A percentile compares a stretch with the other conserved stretches of the same genome.
Conservation (phyloP, 2,888 invertebrate species). For the Ganaspis brasiliensis region DNA sequence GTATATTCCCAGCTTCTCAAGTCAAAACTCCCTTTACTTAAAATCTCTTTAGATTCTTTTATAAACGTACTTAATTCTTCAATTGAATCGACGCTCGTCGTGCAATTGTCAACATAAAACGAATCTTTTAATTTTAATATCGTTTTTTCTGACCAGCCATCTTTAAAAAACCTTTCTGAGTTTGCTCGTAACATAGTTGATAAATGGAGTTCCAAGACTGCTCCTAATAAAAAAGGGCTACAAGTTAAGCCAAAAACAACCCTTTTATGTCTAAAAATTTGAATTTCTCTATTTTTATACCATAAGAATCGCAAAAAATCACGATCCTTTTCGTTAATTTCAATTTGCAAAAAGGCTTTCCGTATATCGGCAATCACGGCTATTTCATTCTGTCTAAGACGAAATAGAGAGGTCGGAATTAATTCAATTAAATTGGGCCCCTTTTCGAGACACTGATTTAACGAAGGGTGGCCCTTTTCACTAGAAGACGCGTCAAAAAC, state of each 20-base stretch:
- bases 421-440: conserved; percentile 62
- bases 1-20: conserved; percentile 56
- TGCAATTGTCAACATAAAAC: conserved; percentile 2
- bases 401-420: conserved; percentile 56
- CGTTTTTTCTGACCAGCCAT: neutral
- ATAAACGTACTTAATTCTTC: conserved; percentile 48
- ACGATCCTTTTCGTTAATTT: conserved; percentile 29
- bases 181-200: too few relatives aligned
- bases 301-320: too few relatives aligned
- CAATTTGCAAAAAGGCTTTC: conserved; percentile 62
- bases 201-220: too few relatives aligned
- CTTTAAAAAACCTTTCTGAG: neutral
- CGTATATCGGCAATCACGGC: conserved; percentile 60
- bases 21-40: conserved; percentile 54
- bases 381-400: conserved; percentile 58
- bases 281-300: too few relatives aligned
- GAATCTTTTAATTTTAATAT: conserved; percentile 49
- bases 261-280: too few relatives aligned
- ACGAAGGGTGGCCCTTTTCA: conserved; percentile 61
- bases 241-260: too few relatives aligned
- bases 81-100: conserved; percentile 43
- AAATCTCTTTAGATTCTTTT: conserved; percentile 45
- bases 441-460: conserved; percentile 64
- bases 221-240: too few relatives aligned
- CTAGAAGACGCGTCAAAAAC: conserved; percentile 67